Evolutionary conservation across 2,797 vertebrate genomes (phyloP), one percentile per base, ranked within the genome.

Genomic region (Aselliscus stoliczkanus): DNA sequence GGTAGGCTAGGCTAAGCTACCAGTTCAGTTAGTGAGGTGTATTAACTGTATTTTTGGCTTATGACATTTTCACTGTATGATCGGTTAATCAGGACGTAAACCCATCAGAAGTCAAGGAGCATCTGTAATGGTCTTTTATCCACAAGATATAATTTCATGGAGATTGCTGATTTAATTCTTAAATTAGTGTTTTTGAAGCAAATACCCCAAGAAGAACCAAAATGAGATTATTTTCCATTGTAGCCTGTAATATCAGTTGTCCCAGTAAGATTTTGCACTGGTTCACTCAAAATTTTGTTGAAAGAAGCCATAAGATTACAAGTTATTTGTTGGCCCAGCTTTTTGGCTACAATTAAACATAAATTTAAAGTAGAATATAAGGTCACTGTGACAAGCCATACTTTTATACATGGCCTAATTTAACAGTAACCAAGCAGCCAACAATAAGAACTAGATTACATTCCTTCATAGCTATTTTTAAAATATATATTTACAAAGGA

Each of bases 91-190:
- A 77, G n/a, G 21, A 54, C 21, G 5, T 52, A 52, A 54, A 50
- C 75, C n/a, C 6, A 21, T 56, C 4, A 1, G 54, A 77, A 77
- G 21, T 54, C 75, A 56, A 77, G 50, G 50, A 56, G 50, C 47
- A 56, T 77, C n/a, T 37, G 73, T 54, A 84, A 92, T 67, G 56
- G 60, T 65, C n/a, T 83, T 88, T 50, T 77, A 88, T 93, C 44
- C 62, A 58, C 25, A 81, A 77, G 64, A 52, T 79, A 77, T 25
- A 56, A 77, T 77, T 96, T 34, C 25, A 85, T 84, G 42, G 50
- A 95, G 42, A 90, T 93, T 94, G 52, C 83, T 94, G 62, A 93
- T 52, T 96, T 93, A 60, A 70, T 91, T 91, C 15, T 80, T 85
- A 85, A 82, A 69, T 82, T 88, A 72, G 29, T 93, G 64, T 79